These are phyloP conservation scores for Lagopus muta DNA, from an alignment of 2,113 vertebrate species.

Conservation along the genomic window DNA sequence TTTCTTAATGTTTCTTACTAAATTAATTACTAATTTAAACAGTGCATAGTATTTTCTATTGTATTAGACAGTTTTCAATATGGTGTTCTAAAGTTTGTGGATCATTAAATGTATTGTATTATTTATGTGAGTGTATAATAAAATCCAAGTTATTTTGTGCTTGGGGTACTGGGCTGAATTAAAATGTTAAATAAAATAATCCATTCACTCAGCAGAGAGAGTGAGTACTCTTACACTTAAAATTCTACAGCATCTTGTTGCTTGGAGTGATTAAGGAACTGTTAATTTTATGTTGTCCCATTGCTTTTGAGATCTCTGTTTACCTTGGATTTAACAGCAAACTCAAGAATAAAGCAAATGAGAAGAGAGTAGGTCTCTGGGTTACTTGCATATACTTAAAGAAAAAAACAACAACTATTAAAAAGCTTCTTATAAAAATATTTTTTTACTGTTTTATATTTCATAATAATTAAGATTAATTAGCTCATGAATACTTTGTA, in stretches of 20 bases:
- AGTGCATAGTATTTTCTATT: neutral
- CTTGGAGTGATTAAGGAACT: neutral
- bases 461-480: neutral
- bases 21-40: constrained; percentile 63
- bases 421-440: neutral
- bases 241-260: neutral
- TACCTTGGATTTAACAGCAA: neutral
- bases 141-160: constrained; percentile 57
- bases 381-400: neutral
- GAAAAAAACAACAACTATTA: neutral
- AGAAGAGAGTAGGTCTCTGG: neutral
- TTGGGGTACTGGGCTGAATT: neutral
- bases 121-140: constrained; percentile 77
- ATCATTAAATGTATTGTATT: constrained; percentile 73
- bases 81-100: constrained; percentile 39
- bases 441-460: neutral
- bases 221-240: neutral
- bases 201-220: constrained; percentile 17
- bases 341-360: neutral
- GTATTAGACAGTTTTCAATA: constrained; percentile 56
- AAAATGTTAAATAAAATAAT: constrained; percentile 39
- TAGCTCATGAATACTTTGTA: neutral
- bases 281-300: neutral
- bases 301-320: neutral
- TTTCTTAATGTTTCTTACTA: constrained; percentile 32